A percentile compares a stretch with the other conserved stretches of the same genome.
These are phyloP conservation scores for Therioaphis trifolii DNA, from an alignment of 2,888 invertebrate genomes.

Conservation along the genomic window DNA sequence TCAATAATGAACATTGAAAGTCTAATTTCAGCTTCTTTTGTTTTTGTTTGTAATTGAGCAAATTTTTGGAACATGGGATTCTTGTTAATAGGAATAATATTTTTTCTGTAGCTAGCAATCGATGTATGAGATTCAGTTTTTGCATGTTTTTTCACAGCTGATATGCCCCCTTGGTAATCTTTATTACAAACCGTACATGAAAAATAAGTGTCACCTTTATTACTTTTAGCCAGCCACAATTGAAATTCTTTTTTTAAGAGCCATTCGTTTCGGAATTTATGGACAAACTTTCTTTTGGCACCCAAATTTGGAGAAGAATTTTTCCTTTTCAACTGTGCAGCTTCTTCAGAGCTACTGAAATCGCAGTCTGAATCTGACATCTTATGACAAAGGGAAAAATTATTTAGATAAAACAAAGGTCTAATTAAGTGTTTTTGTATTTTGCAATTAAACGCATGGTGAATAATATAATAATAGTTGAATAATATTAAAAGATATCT, in stretches of 20 bases:
- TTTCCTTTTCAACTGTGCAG: no score
- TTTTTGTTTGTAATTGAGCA: not conserved
- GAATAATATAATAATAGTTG: no score
- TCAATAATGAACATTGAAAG: not conserved
- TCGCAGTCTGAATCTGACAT: conserved; percentile 5
- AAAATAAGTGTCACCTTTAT: not conserved
- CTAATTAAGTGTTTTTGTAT: no score
- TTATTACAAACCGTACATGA: not conserved
- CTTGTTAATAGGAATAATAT: not conserved
- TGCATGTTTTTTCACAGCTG: not conserved
- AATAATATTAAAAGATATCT: no score
- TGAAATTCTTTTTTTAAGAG: no score
- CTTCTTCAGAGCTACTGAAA: conserved; percentile 3
- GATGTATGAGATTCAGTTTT: not conserved
- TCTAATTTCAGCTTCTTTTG: not conserved
- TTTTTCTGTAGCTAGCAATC: not conserved
- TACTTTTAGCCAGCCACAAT: no score
- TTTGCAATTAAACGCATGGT: no score
- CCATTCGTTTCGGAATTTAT: not conserved
- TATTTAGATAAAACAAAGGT: no score
- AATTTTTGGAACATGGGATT: no score
- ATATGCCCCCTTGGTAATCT: not conserved
- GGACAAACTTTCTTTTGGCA: not conserved
- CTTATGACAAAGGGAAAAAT: not conserved
- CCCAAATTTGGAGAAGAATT: not conserved